phyloP scores from a whole-genome alignment of 2,888 invertebrate genomes.

The Drosophila buzzatii region DNA sequence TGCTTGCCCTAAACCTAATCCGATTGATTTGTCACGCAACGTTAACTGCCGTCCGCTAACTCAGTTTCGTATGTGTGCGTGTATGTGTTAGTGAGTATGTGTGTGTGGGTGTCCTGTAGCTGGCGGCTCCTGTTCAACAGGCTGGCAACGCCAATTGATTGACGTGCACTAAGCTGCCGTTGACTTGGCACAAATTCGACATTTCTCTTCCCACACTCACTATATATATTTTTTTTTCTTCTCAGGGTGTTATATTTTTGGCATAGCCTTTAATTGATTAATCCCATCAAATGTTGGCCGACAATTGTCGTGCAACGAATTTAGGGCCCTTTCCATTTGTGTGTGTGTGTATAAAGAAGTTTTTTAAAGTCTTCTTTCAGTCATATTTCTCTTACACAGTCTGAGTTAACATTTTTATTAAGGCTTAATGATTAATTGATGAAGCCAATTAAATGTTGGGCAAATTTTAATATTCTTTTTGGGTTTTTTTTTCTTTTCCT shows the following conservation, averaged over 20 bases:
- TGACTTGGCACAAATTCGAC: slow-evolving; percentile 23
- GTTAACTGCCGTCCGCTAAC: slow-evolving; percentile 57
- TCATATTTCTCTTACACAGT: no score
- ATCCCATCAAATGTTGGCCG: slow-evolving; percentile 59
- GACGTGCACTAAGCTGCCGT: slow-evolving; percentile 51
- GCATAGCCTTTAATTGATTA: slow-evolving; percentile 68
- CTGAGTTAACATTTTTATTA: no score
- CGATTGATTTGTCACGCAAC: slow-evolving; percentile 79
- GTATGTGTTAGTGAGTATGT: not conserved
- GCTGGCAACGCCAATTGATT: slow-evolving; percentile 41
- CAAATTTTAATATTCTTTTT: no score
- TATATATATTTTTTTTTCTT: not conserved
- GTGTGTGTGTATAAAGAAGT: no score
- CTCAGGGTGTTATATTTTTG: slow-evolving; percentile 13
- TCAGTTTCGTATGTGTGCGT: slow-evolving; percentile 25
- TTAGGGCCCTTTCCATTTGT: not conserved
- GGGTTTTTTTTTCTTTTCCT: no score
- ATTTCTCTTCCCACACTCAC: slow-evolving; percentile 1
- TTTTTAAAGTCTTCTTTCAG: no score
- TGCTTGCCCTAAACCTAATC: slow-evolving; percentile 65
- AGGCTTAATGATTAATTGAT: no score
- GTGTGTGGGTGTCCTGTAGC: slow-evolving; percentile 4
- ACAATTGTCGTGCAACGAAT: slow-evolving; percentile 23
- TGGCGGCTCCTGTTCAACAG: slow-evolving; percentile 10
- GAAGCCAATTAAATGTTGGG: no score